Percentiles rank a stretch among this genome's conserved stretches.
Evolutionary conservation across 2,888 invertebrate species (phyloP).

Genomic region (Lasioglossum calceatum): DNA sequence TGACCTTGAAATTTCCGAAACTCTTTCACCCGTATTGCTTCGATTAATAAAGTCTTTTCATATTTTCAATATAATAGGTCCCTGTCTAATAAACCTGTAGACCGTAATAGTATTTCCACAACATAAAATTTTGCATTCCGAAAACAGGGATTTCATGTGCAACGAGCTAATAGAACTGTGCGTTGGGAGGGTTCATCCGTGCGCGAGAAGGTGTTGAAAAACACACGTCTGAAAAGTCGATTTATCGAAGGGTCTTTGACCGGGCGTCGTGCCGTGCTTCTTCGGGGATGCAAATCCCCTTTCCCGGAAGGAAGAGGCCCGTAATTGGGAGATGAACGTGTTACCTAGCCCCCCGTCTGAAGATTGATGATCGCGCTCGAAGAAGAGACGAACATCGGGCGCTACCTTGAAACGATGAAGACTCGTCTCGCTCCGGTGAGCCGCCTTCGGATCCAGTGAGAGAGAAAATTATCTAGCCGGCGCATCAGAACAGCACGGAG

Average conservation of each 20-base stretch:
- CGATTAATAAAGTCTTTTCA: too few species aligned
- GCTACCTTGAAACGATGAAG: slow-evolving; percentile 54
- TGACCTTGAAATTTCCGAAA: too few species aligned
- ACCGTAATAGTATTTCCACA: too few species aligned
- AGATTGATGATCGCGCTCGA: slow-evolving; percentile 70
- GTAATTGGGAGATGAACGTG: slow-evolving; percentile 74
- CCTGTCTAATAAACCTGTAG: too few species aligned
- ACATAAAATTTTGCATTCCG: too few species aligned
- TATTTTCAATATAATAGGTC: too few species aligned
- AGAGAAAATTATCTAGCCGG: slow-evolving; percentile 70
- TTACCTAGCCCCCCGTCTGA: slow-evolving; percentile 60
- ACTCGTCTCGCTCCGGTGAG: slow-evolving; percentile 55
- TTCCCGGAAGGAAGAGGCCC: slow-evolving; percentile 59
- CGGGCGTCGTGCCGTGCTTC: slow-evolving; percentile 37
- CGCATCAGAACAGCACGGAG: background rate
- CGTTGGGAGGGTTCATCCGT: slow-evolving; percentile 17
- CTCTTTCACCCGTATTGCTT: too few species aligned
- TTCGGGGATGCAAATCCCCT: slow-evolving; percentile 65
- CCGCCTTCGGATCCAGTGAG: slow-evolving; percentile 44
- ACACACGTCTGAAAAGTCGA: slow-evolving; percentile 51
- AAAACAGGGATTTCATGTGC: too few species aligned
- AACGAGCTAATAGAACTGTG: background rate
- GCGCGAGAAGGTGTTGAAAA: background rate
- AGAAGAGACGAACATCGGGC: slow-evolving; percentile 46
- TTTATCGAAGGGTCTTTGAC: slow-evolving; percentile 54